A percentile compares a stretch with the other conserved stretches of the same genome.
Evolutionary conservation across 2,888 invertebrate species (phyloP).

Genomic region (Oxytorus armatus): DNA sequence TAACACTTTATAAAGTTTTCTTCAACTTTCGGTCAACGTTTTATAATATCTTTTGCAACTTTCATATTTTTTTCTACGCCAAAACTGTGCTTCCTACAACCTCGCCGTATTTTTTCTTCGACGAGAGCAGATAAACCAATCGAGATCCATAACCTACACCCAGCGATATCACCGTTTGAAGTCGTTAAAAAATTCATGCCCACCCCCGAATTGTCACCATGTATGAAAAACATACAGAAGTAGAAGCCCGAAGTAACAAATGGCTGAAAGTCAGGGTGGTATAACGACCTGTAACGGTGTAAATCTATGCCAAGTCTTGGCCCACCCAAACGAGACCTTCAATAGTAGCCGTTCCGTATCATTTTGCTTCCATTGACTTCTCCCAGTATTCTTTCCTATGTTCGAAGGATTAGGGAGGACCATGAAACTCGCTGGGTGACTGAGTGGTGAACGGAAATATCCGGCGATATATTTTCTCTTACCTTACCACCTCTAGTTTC

Average conservation of each 20-base stretch:
- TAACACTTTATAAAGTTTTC: too few species aligned
- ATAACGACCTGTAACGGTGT: constrained; percentile 79
- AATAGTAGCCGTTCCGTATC: constrained; percentile 16
- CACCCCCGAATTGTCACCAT: too few species aligned
- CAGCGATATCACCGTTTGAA: too few species aligned
- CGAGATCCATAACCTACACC: too few species aligned
- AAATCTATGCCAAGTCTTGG: constrained; percentile 78
- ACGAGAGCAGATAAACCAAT: too few species aligned
- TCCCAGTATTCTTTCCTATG: constrained; percentile 19
- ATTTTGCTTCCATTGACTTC: constrained; percentile 50
- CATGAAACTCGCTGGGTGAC: too few species aligned
- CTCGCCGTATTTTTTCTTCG: too few species aligned
- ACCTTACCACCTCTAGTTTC: neutral
- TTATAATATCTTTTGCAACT: too few species aligned
- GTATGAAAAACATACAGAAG: neutral
- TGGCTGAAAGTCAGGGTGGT: neutral
- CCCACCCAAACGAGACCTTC: constrained; percentile 49
- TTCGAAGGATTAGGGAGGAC: constrained; percentile 38
- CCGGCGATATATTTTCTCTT: constrained; percentile 10
- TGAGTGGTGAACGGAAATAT: constrained; percentile 3
- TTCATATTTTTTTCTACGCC: too few species aligned
- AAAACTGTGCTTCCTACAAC: too few species aligned
- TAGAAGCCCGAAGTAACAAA: neutral
- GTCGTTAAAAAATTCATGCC: too few species aligned
- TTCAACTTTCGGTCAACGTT: too few species aligned